Base-by-base conservation (phyloP, 2,888 invertebrate species). In the Plusia festucae region DNA sequence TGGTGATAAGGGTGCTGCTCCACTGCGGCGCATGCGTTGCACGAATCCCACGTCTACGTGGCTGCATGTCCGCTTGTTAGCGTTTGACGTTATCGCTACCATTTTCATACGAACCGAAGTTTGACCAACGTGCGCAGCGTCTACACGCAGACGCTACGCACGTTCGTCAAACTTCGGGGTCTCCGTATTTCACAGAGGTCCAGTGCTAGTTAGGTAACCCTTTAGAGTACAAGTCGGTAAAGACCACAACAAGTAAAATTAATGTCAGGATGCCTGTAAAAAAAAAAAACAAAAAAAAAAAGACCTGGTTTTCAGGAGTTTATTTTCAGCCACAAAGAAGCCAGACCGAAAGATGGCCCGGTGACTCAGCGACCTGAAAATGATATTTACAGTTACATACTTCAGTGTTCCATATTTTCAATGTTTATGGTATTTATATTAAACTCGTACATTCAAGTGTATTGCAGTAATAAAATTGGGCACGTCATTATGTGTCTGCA, bases 251-350 rank as follows among this genome's bases (percentile, higher is more conserved):
- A n/a, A n/a, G n/a, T 7, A 11, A 49, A 46, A 49, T 49, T 49
- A n/a, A 20, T 49, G 20, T 49, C 46, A 49, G 20, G 20, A 49
- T 49, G 46, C 16, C 3, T 18, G 4, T 49, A n/a, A n/a, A n/a
- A n/a, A n/a, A n/a, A n/a, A n/a, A n/a, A n/a, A n/a, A n/a, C n/a
- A n/a, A n/a, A n/a, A n/a, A n/a, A n/a, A n/a, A n/a, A n/a, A n/a
- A 8, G 32, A 9, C 16, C 44, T 11, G 18, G 27, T 18, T 6
- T 5, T 24, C 20, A 53, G 7, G 18, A 15, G 22, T 44, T 18
- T 57, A 56, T 62, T 62, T 74, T 60, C 16, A 59, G 27, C 13
- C 27, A 74, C 56, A 74, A 68, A 60, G 44, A 74, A 53, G 68
- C n/a, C n/a, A n/a, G 49, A 24, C 24, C 24, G 24, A 5, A 3